Evolutionary conservation across 2,113 vertebrate species (phyloP).

Genomic region (Gyps fulvus): DNA sequence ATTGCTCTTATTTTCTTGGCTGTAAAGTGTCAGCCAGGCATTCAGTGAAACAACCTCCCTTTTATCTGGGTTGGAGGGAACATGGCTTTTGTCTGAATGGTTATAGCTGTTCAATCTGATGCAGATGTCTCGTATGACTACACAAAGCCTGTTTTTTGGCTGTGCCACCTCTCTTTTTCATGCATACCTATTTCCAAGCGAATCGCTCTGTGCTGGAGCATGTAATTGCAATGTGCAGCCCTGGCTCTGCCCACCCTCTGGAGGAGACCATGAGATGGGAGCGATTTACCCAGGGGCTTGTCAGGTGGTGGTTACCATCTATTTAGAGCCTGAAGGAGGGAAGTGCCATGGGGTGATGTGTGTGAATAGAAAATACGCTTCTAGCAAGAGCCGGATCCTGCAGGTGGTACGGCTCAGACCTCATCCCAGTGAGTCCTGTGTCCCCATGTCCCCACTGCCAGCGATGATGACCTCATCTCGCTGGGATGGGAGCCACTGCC

Average conservation of each 20-base stretch:
- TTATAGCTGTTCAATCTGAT: not conserved
- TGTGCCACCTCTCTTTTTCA: not conserved
- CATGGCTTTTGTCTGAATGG: not conserved
- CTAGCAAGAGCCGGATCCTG: not conserved
- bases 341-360: fast-evolving
- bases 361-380: not conserved
- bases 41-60: not conserved
- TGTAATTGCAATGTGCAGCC: not conserved
- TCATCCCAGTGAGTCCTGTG: not conserved
- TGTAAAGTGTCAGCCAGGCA: not conserved
- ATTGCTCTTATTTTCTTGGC: not conserved
- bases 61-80: not conserved
- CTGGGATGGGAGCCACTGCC: not conserved
- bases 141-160: not conserved
- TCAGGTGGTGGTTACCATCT: not conserved
- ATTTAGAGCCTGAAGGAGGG: not conserved
- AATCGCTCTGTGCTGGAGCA: not conserved
- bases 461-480: fast-evolving
- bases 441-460: not conserved
- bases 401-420: not conserved
- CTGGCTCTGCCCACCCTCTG: not conserved
- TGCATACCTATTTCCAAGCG: not conserved
- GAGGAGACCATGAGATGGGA: not conserved
- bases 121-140: not conserved
- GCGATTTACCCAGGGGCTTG: fast-evolving